Evolutionary conservation across 2,113 vertebrate genomes (phyloP).

Genomic region (Microcebus jonahi): DNA sequence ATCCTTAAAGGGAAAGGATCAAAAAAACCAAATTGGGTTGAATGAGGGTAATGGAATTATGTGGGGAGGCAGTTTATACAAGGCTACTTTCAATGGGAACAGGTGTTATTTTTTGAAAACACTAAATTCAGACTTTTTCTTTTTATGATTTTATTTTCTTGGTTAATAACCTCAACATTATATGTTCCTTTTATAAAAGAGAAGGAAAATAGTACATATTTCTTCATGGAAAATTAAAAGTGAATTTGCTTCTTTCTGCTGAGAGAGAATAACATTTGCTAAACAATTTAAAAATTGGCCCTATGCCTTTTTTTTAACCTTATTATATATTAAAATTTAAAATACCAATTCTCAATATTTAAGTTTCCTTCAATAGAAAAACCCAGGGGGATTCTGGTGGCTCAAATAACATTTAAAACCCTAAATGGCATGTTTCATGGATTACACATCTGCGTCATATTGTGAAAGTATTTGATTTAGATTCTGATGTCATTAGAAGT

Average conservation of each 20-base stretch:
- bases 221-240: conserved; percentile 30
- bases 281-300: conserved; percentile 10
- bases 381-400: neutral
- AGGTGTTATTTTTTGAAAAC: conserved; percentile 13
- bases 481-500: conserved; percentile 53
- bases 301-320: neutral
- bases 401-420: conserved; percentile 47
- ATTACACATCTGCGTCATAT: conserved; percentile 72
- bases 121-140: neutral
- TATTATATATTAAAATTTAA: conserved; percentile 37
- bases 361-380: conserved; percentile 44
- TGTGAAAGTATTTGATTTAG: conserved; percentile 66
- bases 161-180: neutral
- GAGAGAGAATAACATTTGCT: conserved; percentile 28
- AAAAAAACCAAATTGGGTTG: neutral
- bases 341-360: conserved; percentile 47
- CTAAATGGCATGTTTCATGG: conserved; percentile 46
- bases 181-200: conserved; percentile 15
- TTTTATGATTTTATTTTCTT: neutral
- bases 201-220: neutral
- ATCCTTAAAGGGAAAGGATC: neutral
- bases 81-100: neutral
- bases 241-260: conserved; percentile 32
- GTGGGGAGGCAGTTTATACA: neutral
- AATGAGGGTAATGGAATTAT: neutral